Evolutionary conservation across 2,888 invertebrate species (phyloP), one percentile per base, ranked within the genome.

Genomic region (Diaprepes abbreviatus): DNA sequence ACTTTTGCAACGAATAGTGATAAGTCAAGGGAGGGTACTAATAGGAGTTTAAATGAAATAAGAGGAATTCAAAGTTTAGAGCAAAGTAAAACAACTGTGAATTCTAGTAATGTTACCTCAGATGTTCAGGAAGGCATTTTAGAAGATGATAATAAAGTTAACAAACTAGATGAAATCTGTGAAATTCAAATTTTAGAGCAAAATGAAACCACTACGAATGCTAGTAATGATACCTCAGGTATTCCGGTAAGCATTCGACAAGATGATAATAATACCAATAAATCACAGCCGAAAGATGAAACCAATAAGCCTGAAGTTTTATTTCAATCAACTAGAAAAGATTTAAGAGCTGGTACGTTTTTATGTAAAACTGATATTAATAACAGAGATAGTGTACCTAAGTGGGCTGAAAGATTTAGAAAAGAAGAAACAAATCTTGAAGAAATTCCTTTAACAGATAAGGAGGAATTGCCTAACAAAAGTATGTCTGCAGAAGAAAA

Each of bases 301-400:
- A 14, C 19, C 21, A 33, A 16, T 21, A 16, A 60, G 14, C n/a
- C 33, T 9, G 48, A 43, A 9, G 7, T 2, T 35, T 19, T 60
- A 17, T 24, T 70, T 7, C 60, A 66, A 50, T 19, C 40, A 2
- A 24, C 59, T n/a, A 66, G 45, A 24, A 40, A 63, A 16, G 62
- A 60, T 19, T 33, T 71, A 14, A 71, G 54, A 35, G 21, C 57
- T 21, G 66, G 63, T 35, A 71, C 64, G 6, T 70, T 70, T 40
- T 58, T 70, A 16, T 62, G 54, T 40, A 70, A 70, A 50, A 28
- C 17, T 33, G 59, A 66, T 60, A 38, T 66, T 16, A 58, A 55
- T 2, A 17, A 55, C 6, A 65, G 31, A 28, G 21, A 40, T 17
- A 12, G 24, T 14, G 3, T 38, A 21, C 64, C 64, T 2, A 4